Conservation (phyloP, 2,797 vertebrate species). For the Hydrophis major region DNA sequence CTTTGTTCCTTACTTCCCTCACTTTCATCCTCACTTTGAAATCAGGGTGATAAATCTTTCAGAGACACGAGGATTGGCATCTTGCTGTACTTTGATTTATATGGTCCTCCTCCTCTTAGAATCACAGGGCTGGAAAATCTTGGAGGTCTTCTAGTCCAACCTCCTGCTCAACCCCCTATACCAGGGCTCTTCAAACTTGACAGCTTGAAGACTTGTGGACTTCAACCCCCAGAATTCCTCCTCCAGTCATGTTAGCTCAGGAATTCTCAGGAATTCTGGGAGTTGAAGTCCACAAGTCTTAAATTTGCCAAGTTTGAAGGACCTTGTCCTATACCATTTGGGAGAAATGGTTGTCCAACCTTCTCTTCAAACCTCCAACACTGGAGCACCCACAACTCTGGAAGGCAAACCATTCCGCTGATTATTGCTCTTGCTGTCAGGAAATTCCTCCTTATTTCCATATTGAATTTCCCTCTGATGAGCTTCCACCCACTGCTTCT, state of each 20-base stretch:
- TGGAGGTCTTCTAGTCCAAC: not conserved
- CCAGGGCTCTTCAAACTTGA: too few species aligned
- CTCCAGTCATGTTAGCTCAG: too few species aligned
- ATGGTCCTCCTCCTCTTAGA: slow-evolving; percentile 4
- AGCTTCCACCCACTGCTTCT: not conserved
- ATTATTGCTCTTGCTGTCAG: not conserved
- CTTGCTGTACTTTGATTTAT: not conserved
- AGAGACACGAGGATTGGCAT: not conserved
- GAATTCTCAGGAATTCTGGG: too few species aligned
- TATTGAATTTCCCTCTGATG: not conserved
- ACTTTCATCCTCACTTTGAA: not conserved
- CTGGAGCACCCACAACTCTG: not conserved
- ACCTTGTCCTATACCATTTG: not conserved
- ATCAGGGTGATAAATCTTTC: not conserved
- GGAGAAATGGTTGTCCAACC: not conserved
- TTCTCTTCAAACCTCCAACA: not conserved
- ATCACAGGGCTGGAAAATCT: not conserved
- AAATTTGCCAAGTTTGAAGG: too few species aligned
- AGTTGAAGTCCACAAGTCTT: too few species aligned
- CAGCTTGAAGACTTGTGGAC: too few species aligned
- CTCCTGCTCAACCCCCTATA: not conserved
- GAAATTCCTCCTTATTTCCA: not conserved
- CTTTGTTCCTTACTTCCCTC: not conserved
- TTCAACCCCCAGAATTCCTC: too few species aligned
- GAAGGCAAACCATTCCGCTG: not conserved